Conservation (phyloP, 2,888 invertebrate genomes). For the Protodeltote pygarga region DNA sequence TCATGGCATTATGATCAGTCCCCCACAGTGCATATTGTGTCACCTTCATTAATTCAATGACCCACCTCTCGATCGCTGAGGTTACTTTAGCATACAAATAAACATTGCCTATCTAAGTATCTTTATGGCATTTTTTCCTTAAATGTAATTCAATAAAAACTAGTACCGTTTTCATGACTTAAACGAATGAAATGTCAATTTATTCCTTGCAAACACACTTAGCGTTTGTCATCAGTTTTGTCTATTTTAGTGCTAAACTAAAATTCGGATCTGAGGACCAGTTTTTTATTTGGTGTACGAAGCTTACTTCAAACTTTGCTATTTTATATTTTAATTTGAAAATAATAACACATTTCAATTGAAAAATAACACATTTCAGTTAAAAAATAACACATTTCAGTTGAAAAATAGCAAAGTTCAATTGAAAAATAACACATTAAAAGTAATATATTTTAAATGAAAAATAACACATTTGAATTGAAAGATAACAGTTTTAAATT, state of each 20-base stretch:
- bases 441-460: background rate
- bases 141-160: conserved; percentile 32
- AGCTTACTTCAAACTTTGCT: no score
- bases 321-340: no score
- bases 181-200: background rate
- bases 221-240: background rate
- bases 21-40: conserved; percentile 30
- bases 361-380: no score
- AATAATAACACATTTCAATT: no score
- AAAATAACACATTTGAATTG: background rate
- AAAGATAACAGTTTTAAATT: background rate
- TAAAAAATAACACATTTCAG: no score
- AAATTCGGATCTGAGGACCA: background rate
- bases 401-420: no score
- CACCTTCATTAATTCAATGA: conserved; percentile 50
- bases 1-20: conserved; percentile 27
- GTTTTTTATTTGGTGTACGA: no score
- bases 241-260: conserved; percentile 7
- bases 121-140: conserved; percentile 14
- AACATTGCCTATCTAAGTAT: conserved; percentile 27
- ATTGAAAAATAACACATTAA: no score
- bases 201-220: background rate
- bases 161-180: background rate
- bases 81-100: conserved; percentile 37
- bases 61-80: conserved; percentile 35